Base-by-base conservation (phyloP, 92 coral and sea anemone genomes). In the Epizoanthus ramosus region DNA sequence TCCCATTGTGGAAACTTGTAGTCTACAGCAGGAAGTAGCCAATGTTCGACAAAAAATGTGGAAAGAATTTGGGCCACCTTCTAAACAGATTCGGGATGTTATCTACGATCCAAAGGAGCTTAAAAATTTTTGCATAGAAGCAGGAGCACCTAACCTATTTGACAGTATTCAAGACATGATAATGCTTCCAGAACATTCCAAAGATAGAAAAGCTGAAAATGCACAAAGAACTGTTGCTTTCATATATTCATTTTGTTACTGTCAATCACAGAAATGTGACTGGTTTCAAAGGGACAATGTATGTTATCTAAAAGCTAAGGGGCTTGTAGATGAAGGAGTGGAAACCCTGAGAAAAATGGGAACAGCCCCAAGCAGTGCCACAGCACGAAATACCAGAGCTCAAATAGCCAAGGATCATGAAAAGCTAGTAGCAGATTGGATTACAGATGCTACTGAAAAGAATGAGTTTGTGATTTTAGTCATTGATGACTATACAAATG, bases 191-290 rank as follows among this genome's bases (percentile, higher is more conserved):
- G 57, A 71, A 21, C 76, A 71, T 52, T 71, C 76, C 24, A 71
- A n/a, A 41, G 76, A 71, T 4, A 71, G 61, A 33, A 47, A 71
- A 45, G 50, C 14, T 4, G 76, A 71, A 14, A 71, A 71, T 16
- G 17, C 9, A 43, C 56, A 71, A 50, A 71, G 60, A 45, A 43
- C 61, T 21, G 77, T 22, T 71, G 75, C 75, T 5, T 72, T 50
- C 14, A 72, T 72, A 9, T 72, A 19, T 52, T 45, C 57, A 2
- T 50, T 72, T 14, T 47, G 61, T 50, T 72, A 72, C 57, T 72
- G 77, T 50, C 35, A 72, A 52, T 72, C 77, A 21, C 77, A 72
- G 17, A 50, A 73, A 52, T 73, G 79, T 54, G n/a, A 21, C 23
- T 70, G 75, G 54, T 24, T 70, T 39, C 57, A 70, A 39, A 9